Base-by-base conservation (phyloP, 2,888 invertebrate genomes). In the Andrena camellia region DNA sequence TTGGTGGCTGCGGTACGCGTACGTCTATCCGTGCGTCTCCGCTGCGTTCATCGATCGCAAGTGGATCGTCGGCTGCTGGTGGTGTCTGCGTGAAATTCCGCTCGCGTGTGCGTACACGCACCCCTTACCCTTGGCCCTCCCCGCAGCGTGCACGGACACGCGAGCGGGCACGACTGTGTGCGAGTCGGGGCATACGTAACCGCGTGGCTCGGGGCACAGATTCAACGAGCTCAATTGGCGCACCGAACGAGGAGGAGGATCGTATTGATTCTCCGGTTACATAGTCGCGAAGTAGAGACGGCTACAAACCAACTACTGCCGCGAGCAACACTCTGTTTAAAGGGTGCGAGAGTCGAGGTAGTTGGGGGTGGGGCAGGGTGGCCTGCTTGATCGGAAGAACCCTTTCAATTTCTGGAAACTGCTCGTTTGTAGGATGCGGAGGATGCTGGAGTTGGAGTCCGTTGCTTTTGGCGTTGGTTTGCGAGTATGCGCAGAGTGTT, bases 171-270 rank as follows among this genome's bases (percentile, higher is more conserved):
- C 89, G 91, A 89, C 90, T 78, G 75, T 70, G 78, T 69, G 74
- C 26, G 72, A 69, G 75, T 86, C 85, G 87, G 87, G 87, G 86
- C 88, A 89, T 90, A 90, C 91, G 90, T 92, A 92, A 92, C 92
- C 91, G 92, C 92, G 92, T 92, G 92, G 91, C 92, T 92, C 92
- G 92, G 89, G 91, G 93, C 92, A 93, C 92, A 90, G 93, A 93
- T 94, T 94, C 93, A 93, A 94, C 93, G 92, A 93, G 93, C 93
- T 94, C 93, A 93, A 93, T 94, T 94, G 93, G 90, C 90, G 89
- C 90, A 90, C 90, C 90, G 90, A 89, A 86, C 90, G 90, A 90
- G 88, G 85, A 88, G 87, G 86, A 88, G 88, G 89, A 92, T 92
- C 90, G 90, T 92, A 93, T 93, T 92, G 93, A 93, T 93, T 93